Evolutionary conservation across 2,888 invertebrate genomes (phyloP).

Genomic region (Agonum fuliginosum): DNA sequence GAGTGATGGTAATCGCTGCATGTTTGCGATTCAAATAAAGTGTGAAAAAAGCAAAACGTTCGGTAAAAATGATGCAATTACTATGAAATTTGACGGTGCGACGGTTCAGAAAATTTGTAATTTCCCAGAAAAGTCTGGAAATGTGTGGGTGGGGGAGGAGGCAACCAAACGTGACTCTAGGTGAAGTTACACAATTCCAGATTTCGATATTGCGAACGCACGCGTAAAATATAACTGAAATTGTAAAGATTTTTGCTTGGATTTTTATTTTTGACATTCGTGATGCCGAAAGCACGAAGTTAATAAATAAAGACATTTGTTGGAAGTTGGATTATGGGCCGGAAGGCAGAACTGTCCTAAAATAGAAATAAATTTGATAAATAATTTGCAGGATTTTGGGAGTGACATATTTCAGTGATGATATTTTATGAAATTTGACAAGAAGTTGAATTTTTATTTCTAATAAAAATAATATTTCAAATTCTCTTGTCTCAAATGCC

Average conservation of each 20-base stretch:
- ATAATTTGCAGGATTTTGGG: no score
- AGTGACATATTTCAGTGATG: no score
- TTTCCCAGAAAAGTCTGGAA: constrained; percentile 20
- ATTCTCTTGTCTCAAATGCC: no score
- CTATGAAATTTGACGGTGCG: constrained; percentile 33
- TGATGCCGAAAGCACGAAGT: constrained; percentile 7
- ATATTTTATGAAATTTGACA: no score
- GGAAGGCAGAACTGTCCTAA: no score
- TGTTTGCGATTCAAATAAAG: constrained; percentile 35
- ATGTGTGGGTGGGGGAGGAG: background rate
- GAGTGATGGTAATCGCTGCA: background rate
- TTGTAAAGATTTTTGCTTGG: background rate
- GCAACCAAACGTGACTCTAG: constrained; percentile 25
- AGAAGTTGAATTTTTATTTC: no score
- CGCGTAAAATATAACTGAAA: constrained; percentile 18
- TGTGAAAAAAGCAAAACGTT: constrained; percentile 23
- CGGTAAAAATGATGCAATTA: constrained; percentile 32
- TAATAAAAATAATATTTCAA: no score
- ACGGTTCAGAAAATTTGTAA: constrained; percentile 35
- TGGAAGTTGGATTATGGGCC: no score
- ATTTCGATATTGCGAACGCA: constrained; percentile 29
- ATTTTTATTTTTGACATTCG: constrained; percentile 32
- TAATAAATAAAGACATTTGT: background rate
- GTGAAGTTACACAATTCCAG: constrained; percentile 17
- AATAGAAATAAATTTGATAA: no score